These are phyloP conservation scores for Casuarius casuarius DNA, from an alignment of 2,113 vertebrate species.

Conservation along the genomic window DNA sequence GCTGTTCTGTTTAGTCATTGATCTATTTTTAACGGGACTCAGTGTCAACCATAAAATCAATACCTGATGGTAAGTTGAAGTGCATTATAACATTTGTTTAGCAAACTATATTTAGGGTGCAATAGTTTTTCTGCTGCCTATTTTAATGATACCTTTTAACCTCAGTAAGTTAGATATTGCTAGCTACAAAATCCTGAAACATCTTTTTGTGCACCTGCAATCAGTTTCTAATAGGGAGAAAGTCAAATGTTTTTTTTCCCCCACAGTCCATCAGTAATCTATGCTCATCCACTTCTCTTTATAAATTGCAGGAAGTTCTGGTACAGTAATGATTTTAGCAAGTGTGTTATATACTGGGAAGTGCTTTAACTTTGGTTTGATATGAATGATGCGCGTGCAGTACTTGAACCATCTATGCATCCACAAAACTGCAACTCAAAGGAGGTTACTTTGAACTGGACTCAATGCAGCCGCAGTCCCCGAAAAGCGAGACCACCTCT, in stretches of 20 bases:
- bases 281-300: not conserved
- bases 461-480: not conserved
- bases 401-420: not conserved
- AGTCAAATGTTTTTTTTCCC: not conserved
- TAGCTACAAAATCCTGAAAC: not conserved
- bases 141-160: not conserved
- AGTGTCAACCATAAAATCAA: not conserved
- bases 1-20: not conserved
- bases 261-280: not conserved
- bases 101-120: not conserved
- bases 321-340: not conserved
- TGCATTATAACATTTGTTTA: not conserved
- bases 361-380: not conserved
- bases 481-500: not conserved
- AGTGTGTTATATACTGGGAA: not conserved
- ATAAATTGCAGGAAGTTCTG: not conserved
- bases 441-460: not conserved
- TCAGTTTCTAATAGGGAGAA: not conserved
- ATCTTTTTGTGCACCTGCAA: not conserved
- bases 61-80: not conserved
- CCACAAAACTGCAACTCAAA: not conserved
- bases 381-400: not conserved
- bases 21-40: not conserved
- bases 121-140: not conserved
- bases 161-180: not conserved